Evolutionary conservation across 2,113 vertebrate genomes (phyloP).

Genomic region (Melanotaenia duboulayi): DNA sequence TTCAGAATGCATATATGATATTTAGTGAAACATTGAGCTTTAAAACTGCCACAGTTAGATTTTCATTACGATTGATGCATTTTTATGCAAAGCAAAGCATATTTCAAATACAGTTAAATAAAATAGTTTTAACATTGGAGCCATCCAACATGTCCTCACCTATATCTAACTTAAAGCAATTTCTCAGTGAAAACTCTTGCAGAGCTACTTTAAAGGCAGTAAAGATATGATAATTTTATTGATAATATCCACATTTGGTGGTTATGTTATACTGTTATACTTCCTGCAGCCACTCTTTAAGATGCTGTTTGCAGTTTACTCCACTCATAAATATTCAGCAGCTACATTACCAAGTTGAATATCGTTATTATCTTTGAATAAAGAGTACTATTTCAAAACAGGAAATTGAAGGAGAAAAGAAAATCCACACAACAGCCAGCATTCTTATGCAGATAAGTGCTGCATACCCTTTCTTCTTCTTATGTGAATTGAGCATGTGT

Average conservation of each 20-base stretch:
- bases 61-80: too few species aligned
- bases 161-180: too few species aligned
- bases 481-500: slow-evolving; percentile 29
- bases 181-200: too few species aligned
- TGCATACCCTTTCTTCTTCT: slow-evolving; percentile 19
- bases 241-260: slow-evolving; percentile 4
- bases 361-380: slow-evolving; percentile 41
- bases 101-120: too few species aligned
- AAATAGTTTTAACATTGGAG: too few species aligned
- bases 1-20: too few species aligned
- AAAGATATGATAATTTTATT: slow-evolving; percentile 28
- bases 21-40: too few species aligned
- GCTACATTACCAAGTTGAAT: slow-evolving; percentile 28
- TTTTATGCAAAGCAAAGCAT: too few species aligned
- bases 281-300: slow-evolving; percentile 29
- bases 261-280: slow-evolving; percentile 16
- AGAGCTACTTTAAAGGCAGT: neutral
- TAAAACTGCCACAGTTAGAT: too few species aligned
- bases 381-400: slow-evolving; percentile 35
- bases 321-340: slow-evolving; percentile 51
- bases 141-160: too few species aligned
- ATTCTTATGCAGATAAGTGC: slow-evolving; percentile 40
- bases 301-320: slow-evolving; percentile 11
- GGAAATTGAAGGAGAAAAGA: slow-evolving; percentile 44
- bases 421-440: slow-evolving; percentile 9